Conservation (phyloP, 2,113 vertebrate species). For the Scomber colias region DNA sequence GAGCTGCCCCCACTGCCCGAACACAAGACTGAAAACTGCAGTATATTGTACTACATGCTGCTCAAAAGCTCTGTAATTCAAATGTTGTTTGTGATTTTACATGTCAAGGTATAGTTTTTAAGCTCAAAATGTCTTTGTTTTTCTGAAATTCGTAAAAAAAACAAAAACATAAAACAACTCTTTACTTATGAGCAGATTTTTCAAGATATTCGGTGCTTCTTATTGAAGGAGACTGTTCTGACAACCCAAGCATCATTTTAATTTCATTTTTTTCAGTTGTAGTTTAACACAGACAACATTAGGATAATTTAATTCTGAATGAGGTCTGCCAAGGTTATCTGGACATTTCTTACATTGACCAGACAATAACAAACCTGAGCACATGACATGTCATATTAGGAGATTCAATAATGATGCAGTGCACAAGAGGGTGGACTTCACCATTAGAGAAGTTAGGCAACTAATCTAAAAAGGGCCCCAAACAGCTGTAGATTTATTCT, state of each 20-base stretch:
- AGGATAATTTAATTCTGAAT: too few species aligned
- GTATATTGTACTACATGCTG: neutral
- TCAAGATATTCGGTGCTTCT: neutral
- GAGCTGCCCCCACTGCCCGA: constrained; percentile 21
- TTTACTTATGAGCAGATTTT: neutral
- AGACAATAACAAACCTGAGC: neutral
- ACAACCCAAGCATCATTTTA: too few species aligned
- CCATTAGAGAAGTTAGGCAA: too few species aligned
- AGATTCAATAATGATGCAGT: neutral
- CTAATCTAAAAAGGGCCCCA: too few species aligned
- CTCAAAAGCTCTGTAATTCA: neutral
- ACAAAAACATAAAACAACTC: too few species aligned
- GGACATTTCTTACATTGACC: neutral
- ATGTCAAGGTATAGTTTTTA: neutral
- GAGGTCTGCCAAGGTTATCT: too few species aligned
- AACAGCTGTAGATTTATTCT: too few species aligned
- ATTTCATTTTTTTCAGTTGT: too few species aligned
- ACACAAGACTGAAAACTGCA: constrained; percentile 3
- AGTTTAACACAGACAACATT: too few species aligned
- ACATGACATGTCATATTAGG: neutral
- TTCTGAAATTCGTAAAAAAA: neutral
- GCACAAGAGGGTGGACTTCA: too few species aligned
- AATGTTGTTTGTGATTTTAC: neutral
- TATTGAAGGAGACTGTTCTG: too few species aligned
- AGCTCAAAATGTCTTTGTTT: neutral